Evolutionary conservation across 2,113 vertebrate species (phyloP).

Genomic region (Clarias macrocephalus): DNA sequence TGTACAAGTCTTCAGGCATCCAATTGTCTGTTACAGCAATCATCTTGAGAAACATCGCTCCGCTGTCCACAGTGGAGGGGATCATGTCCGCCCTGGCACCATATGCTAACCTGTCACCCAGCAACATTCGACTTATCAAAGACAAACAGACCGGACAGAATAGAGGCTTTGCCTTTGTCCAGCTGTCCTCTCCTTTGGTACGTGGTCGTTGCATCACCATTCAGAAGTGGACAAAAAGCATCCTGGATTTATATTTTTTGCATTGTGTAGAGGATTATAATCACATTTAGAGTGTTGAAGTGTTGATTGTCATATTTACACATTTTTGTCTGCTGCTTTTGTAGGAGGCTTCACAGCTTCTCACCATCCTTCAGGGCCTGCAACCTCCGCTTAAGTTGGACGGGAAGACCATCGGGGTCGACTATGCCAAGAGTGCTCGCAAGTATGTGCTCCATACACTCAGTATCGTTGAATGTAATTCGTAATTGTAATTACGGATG

Average conservation of each 20-base stretch:
- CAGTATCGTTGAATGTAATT: not conserved
- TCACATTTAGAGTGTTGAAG: not conserved
- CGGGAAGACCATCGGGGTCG: slow-evolving; percentile 96
- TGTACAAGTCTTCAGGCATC: not conserved
- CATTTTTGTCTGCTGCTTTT: slow-evolving; percentile 27
- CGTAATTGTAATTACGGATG: not conserved
- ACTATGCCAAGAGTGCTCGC: slow-evolving; percentile 97
- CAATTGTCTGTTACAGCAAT: slow-evolving; percentile 75
- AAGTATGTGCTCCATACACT: slow-evolving; percentile 78
- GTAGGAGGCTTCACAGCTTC: slow-evolving; percentile 95
- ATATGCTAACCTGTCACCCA: slow-evolving; percentile 91
- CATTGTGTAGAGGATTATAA: not conserved
- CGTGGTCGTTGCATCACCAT: slow-evolving; percentile 33
- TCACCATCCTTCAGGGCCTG: slow-evolving; percentile 92
- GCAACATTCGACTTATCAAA: slow-evolving; percentile 98
- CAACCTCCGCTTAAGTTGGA: slow-evolving; percentile 95
- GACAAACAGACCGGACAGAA: slow-evolving; percentile 98
- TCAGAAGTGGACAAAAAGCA: not conserved
- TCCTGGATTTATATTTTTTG: not conserved
- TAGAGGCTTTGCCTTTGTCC: slow-evolving; percentile 95
- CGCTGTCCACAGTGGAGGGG: slow-evolving; percentile 91
- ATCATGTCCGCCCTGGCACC: slow-evolving; percentile 91
- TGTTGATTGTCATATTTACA: not conserved
- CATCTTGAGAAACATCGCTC: slow-evolving; percentile 94
- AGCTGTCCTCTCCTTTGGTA: slow-evolving; percentile 96